A percentile compares a stretch with the other conserved stretches of the same genome.
phyloP scores from a whole-genome alignment of 2,888 invertebrate species.

The Aplocera efformata region DNA sequence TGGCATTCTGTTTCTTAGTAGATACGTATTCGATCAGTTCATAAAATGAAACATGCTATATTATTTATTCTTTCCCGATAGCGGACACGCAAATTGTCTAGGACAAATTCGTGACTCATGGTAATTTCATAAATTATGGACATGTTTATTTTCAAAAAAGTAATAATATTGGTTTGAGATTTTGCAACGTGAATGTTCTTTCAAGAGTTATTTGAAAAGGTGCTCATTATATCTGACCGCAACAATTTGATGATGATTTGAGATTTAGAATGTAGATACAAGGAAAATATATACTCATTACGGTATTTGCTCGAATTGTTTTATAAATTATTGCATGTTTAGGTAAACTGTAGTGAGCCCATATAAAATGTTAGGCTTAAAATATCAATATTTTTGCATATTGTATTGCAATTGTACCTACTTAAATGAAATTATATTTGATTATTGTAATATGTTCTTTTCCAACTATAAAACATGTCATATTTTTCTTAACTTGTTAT shows the following conservation, averaged over 20 bases:
- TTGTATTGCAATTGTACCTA: slow-evolving; percentile 22
- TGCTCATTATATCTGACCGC: slow-evolving; percentile 3
- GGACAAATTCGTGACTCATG: background rate
- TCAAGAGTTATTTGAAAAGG: background rate
- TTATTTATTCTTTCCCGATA: too few relatives aligned
- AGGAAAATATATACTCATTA: slow-evolving; percentile 23
- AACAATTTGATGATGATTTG: background rate
- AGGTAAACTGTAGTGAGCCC: slow-evolving; percentile 30
- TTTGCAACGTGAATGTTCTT: background rate
- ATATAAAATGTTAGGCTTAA: slow-evolving; percentile 21
- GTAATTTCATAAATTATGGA: background rate
- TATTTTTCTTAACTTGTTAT: too few relatives aligned
- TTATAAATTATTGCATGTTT: slow-evolving; percentile 27
- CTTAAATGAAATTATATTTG: slow-evolving; percentile 21
- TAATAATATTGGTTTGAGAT: background rate
- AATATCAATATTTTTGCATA: slow-evolving; percentile 29
- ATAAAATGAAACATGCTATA: background rate
- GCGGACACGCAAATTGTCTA: too few relatives aligned
- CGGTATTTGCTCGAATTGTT: slow-evolving; percentile 29
- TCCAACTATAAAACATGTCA: too few relatives aligned
- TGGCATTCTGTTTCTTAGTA: background rate
- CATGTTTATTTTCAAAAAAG: background rate
- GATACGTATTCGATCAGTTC: background rate
- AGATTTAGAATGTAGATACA: background rate
- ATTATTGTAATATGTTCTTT: slow-evolving; percentile 4